Conservation (phyloP, 2,888 invertebrate species). For the Rhamphomyia laevipes region DNA sequence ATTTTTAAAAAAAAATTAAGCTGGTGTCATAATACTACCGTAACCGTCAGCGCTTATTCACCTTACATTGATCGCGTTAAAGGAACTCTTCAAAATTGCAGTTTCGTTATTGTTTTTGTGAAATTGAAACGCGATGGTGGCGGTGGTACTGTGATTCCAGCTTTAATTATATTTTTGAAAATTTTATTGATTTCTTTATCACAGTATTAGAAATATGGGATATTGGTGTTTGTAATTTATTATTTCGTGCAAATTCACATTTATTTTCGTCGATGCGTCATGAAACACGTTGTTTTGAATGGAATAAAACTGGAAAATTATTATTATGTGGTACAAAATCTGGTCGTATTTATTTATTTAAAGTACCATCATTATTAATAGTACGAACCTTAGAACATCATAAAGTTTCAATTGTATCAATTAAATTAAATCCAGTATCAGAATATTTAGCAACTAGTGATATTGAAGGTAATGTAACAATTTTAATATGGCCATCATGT, state of each 20-base stretch:
- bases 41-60: too few relatives aligned
- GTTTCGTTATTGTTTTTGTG: too few relatives aligned
- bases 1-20: neutral
- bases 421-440: neutral
- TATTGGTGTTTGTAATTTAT: neutral
- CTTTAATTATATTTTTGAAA: too few relatives aligned
- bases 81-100: too few relatives aligned
- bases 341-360: neutral
- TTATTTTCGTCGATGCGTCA: neutral
- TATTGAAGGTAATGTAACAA: neutral
- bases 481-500: neutral
- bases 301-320: neutral
- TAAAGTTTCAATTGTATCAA: neutral
- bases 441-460: conserved; percentile 11
- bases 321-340: neutral
- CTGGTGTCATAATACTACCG: too few relatives aligned
- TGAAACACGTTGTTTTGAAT: neutral
- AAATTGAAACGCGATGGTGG: too few relatives aligned
- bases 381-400: neutral
- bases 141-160: too few relatives aligned
- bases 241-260: neutral
- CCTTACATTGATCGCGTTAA: too few relatives aligned
- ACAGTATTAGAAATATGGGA: neutral
- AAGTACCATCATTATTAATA: neutral
- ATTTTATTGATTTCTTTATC: neutral